These are phyloP conservation scores for Acanthosepion pharaonis DNA, from an alignment of 2,888 invertebrate species.

Conservation along the genomic window DNA sequence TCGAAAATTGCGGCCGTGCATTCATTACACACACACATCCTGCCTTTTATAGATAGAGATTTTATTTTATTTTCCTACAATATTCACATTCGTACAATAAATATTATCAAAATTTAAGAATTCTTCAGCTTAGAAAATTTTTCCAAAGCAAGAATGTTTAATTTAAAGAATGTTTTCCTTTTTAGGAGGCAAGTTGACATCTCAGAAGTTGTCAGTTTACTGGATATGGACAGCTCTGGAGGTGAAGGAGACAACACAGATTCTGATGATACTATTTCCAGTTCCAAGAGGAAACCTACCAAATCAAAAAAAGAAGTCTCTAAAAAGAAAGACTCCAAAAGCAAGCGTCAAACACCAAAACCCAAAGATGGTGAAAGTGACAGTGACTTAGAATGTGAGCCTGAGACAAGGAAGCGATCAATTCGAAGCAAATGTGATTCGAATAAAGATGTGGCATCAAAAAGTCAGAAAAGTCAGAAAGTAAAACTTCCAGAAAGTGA, in stretches of 20 bases:
- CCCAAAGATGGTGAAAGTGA: neutral
- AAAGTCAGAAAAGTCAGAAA: neutral
- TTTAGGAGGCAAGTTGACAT: neutral
- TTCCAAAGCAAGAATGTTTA: neutral
- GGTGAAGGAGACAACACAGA: neutral
- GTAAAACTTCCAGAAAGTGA: neutral
- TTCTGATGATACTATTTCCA: neutral
- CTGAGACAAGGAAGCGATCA: neutral
- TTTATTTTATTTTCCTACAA: neutral
- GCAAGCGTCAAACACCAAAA: neutral
- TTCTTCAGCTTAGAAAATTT: neutral
- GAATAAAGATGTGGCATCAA: neutral
- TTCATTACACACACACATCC: too few species aligned
- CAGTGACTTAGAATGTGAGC: neutral
- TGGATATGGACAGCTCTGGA: neutral
- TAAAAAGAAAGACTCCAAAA: neutral
- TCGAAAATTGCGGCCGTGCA: too few species aligned
- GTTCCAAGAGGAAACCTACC: neutral
- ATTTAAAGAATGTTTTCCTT: neutral
- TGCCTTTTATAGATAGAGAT: too few species aligned
- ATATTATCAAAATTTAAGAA: neutral
- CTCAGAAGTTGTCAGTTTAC: neutral
- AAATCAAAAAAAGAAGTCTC: neutral
- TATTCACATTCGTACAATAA: neutral
- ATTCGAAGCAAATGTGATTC: neutral